phyloP scores from a whole-genome alignment of 1,140 invertebrate genomes.

The Heliconius eleuchia region DNA sequence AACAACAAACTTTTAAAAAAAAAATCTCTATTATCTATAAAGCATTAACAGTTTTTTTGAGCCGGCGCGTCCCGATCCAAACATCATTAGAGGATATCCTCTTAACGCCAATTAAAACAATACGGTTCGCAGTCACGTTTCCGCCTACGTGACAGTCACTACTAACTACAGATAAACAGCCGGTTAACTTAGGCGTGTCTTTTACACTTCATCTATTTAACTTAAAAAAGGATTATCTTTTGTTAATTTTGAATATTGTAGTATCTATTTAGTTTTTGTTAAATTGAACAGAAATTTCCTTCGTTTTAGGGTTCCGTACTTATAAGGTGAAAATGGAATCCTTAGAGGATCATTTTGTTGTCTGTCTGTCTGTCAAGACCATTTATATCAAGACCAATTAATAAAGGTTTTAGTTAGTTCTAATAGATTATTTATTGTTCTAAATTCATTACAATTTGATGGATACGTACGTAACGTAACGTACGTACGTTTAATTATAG shows the following conservation, averaged over 20 bases:
- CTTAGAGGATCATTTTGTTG: too few species aligned
- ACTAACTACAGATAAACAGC: conserved; percentile 30
- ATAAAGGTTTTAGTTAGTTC: too few species aligned
- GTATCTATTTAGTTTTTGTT: not conserved
- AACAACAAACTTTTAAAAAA: too few species aligned
- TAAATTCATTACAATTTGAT: too few species aligned
- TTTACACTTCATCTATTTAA: conserved; percentile 8
- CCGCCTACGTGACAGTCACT: conserved; percentile 28
- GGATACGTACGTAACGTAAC: too few species aligned
- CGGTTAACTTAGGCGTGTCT: not conserved
- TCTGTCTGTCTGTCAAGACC: too few species aligned
- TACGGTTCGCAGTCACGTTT: conserved; percentile 49
- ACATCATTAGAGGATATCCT: conserved; percentile 54
- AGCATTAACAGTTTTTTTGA: not conserved
- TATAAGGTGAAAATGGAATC: too few species aligned
- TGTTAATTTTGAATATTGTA: too few species aligned
- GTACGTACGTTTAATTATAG: too few species aligned
- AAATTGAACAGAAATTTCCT: not conserved
- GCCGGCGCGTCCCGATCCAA: conserved; percentile 19
- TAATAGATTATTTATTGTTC: too few species aligned
- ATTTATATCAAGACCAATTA: too few species aligned
- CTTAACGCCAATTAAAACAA: conserved; percentile 58
- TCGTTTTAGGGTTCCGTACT: too few species aligned
- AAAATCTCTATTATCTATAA: not conserved
- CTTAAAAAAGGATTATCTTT: not conserved